phyloP scores from a whole-genome alignment of 2,888 invertebrate species.

The Tineola bisselliella region DNA sequence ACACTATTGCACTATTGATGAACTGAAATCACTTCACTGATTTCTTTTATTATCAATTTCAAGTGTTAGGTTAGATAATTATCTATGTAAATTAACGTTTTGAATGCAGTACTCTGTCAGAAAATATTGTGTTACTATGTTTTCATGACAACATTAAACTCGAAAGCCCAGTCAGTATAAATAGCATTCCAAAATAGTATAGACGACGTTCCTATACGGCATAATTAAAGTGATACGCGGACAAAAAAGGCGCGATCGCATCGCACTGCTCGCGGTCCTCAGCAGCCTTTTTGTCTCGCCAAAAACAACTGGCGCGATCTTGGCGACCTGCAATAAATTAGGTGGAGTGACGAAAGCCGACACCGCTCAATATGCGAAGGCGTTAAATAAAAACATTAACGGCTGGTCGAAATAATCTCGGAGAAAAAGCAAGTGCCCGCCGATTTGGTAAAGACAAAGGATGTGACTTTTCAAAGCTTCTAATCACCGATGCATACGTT shows the following conservation, averaged over 20 bases:
- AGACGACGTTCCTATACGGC: conserved; percentile 30
- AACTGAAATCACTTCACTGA: conserved; percentile 17
- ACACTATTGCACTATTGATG: conserved; percentile 33
- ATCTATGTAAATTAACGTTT: too few relatives aligned
- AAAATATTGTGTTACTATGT: neutral
- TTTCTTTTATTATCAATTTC: too few relatives aligned
- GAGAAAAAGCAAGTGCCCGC: conserved; percentile 54
- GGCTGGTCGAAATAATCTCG: conserved; percentile 56
- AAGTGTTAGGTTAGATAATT: too few relatives aligned
- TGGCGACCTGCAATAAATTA: conserved; percentile 58
- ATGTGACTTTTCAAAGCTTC: neutral
- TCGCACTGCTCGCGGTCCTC: conserved; percentile 34
- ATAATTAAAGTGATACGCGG: conserved; percentile 58
- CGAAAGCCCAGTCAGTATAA: neutral
- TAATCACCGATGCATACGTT: neutral
- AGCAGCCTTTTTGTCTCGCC: conserved; percentile 45
- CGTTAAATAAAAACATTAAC: conserved; percentile 65
- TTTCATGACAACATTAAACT: neutral
- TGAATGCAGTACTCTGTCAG: too few relatives aligned
- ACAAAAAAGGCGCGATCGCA: conserved; percentile 42
- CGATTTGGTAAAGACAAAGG: conserved; percentile 50
- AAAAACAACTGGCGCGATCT: conserved; percentile 49
- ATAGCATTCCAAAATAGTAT: conserved; percentile 14
- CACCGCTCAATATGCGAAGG: conserved; percentile 56
- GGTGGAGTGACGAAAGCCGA: conserved; percentile 54